These are phyloP conservation scores for Emydocephalus ijimae DNA, from an alignment of 2,113 vertebrate genomes.

Conservation along the genomic window DNA sequence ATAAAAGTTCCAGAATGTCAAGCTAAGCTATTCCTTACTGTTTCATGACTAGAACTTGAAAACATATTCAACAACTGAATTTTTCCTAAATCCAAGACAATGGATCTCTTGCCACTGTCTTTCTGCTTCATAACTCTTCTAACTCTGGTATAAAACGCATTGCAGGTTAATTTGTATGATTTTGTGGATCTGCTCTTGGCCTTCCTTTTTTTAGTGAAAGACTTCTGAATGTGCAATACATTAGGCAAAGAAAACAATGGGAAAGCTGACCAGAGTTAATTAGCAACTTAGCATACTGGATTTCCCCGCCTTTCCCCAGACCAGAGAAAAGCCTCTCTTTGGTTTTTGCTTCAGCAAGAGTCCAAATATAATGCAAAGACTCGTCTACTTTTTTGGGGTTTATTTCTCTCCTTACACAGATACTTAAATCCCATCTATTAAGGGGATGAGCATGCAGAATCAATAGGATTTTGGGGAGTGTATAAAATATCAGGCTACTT, in stretches of 20 bases:
- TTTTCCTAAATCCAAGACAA: background rate
- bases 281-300: background rate
- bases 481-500: background rate
- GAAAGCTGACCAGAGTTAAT: background rate
- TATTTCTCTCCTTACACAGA: background rate
- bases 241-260: background rate
- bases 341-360: background rate
- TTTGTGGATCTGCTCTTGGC: background rate
- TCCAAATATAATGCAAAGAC: background rate
- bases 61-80: background rate
- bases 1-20: background rate
- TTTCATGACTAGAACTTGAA: background rate
- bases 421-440: background rate
- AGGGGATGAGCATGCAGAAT: background rate
- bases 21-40: background rate
- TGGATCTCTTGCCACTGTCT: no score
- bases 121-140: background rate
- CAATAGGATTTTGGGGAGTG: background rate
- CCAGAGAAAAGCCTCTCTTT: background rate
- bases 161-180: background rate
- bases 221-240: background rate
- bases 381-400: background rate
- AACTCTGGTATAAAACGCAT: background rate
- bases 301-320: background rate
- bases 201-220: background rate